Evolutionary conservation across 2,113 vertebrate genomes (phyloP), one percentile per base, ranked within the genome.

Genomic region (Clarias macrocephalus): DNA sequence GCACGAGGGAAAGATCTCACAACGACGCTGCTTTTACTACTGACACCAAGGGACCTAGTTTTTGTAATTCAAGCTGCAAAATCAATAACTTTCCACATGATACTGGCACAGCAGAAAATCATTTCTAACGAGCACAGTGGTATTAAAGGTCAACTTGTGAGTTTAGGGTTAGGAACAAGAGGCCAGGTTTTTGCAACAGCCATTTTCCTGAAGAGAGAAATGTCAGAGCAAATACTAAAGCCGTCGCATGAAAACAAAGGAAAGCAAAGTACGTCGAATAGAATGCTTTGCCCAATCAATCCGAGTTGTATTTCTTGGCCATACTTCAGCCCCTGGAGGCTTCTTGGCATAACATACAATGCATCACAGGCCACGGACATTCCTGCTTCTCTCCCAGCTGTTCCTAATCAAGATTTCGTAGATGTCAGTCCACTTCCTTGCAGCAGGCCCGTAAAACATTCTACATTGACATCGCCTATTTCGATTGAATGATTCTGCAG

Each of bases 331-430:
- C 83, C 80, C 73, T 83, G 48, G 72, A 85, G 88, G 19, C 37
- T 70, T 88, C 28, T 83, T 85, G 83, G 86, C 83, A 83, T 87
- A 83, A 87, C 70, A 77, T 30, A 72, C 63, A 89, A 80, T 80
- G 79, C 86, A 60, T 75, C 54, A 60, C 80, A 54, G 60, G 70
- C 83, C 77, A 77, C 15, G 28, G 83, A 81, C 83, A 82, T 85
- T 86, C 77, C n/a, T 86, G 80, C 81, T 75, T 89, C 84, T 89
- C 84, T 79, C 80, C 88, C 89, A 88, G 86, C 89, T 89, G 86
- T 85, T 88, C 48, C 84, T 88, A 65, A 86, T 83, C 86, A 88
- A 88, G 83, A 37, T 42, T 88, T 83, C 83, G 56, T 85, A 72
- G 28, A 88, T 82, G 82, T 59, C 82, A 48, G 28, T 89, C 77